Conservation (phyloP, 2,113 vertebrate genomes). For the Xiphorhynchus elegans region DNA sequence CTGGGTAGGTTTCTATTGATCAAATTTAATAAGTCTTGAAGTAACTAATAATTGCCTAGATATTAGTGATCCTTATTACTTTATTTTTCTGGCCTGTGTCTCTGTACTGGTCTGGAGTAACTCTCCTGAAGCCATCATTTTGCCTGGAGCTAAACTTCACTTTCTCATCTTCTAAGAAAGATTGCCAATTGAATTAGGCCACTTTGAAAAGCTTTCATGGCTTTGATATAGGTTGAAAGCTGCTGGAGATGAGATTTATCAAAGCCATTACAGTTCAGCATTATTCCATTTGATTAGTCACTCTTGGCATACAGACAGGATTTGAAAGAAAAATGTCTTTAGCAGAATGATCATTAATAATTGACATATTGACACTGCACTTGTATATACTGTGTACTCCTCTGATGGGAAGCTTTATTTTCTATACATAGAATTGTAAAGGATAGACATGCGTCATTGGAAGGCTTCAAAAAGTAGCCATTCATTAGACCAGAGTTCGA, state of each 20-base stretch:
- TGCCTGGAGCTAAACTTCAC: background rate
- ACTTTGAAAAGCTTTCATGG: slow-evolving; percentile 73
- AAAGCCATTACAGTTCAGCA: slow-evolving; percentile 48
- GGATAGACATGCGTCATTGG: background rate
- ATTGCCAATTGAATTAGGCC: slow-evolving; percentile 58
- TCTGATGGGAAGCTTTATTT: background rate
- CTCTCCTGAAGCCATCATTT: background rate
- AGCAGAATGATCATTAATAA: background rate
- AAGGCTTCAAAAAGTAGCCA: background rate
- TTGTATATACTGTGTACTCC: background rate
- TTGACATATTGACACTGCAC: background rate
- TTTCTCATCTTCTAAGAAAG: background rate
- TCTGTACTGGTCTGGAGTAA: background rate
- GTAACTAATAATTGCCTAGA: background rate
- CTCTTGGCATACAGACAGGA: slow-evolving; percentile 3
- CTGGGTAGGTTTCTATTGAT: background rate
- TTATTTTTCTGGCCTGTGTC: background rate
- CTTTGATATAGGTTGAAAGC: slow-evolving; percentile 70
- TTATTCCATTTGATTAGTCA: slow-evolving; percentile 56
- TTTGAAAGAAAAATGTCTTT: slow-evolving; percentile 37
- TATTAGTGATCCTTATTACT: background rate
- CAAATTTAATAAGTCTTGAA: background rate
- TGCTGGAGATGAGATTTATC: slow-evolving; percentile 49
- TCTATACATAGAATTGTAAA: background rate
- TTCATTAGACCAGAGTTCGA: background rate